Conservation (phyloP, 30 jellyfish, hydroid and myxozoan species). For the Aurelia sp. region DNA sequence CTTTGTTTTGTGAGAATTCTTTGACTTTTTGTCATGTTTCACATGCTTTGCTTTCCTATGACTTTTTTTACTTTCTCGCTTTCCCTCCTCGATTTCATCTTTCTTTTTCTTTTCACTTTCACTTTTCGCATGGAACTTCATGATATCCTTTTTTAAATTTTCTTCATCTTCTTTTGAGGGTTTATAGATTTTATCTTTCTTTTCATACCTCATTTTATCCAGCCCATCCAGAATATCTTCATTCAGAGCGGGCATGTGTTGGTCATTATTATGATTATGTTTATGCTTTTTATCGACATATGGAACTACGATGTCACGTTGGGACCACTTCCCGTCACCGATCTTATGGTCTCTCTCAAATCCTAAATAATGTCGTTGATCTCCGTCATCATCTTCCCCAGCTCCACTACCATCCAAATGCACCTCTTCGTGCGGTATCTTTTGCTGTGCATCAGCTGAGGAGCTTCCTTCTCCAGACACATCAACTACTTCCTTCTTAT, state of each 20-base stretch:
- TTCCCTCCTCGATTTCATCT: not conserved
- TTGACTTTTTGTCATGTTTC: not conserved
- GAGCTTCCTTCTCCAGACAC: conserved; percentile 50
- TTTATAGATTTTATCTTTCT: conserved; percentile 38
- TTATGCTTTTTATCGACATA: conserved; percentile 23
- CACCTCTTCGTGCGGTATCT: not conserved
- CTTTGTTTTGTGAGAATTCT: not conserved
- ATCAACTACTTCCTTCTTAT: not conserved
- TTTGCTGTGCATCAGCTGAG: not conserved
- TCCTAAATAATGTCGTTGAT: conserved; percentile 17
- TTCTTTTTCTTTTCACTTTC: not conserved
- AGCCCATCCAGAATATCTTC: conserved; percentile 34
- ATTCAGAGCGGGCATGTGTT: conserved; percentile 49
- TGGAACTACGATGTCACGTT: conserved; percentile 53
- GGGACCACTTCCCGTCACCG: conserved; percentile 51
- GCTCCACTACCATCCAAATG: conserved; percentile 31
- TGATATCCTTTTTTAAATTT: not conserved
- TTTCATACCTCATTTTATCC: conserved; percentile 30
- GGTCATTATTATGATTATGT: conserved; percentile 10
- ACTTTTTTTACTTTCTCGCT: not conserved
- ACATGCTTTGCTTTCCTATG: conserved; percentile 4
- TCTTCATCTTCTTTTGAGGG: conserved; percentile 33
- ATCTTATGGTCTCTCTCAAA: conserved; percentile 45
- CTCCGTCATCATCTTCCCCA: conserved; percentile 45
- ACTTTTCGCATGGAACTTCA: not conserved